Evolutionary conservation across 1,140 invertebrate species (phyloP), one percentile per base, ranked within the genome.

Genomic region (Meloidogyne exigua): DNA sequence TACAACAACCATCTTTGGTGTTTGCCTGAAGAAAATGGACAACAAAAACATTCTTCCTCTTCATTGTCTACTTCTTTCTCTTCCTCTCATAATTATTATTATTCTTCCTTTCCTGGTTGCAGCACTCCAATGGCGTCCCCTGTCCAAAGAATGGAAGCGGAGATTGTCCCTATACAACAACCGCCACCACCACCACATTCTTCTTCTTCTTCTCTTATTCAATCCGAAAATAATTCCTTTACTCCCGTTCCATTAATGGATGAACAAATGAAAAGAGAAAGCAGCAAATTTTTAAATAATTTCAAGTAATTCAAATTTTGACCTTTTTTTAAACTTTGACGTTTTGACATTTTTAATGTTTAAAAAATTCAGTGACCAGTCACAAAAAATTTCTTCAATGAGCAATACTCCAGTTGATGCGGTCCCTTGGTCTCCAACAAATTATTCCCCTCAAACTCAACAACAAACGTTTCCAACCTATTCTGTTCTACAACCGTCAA

Each of bases 11-110:
- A 18, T n/a, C 42, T 44, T 18, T 44, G 42, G 42, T 44, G 42
- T 44, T 57, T n/a, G 18, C 18, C 18, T 57, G 49, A 57, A n/a
- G 49, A 57, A 18, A 44, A 44, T n/a, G 49, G 9, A 57, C 49
- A 57, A 18, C 42, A 39, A 39, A 3, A 39, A 32, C 2, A 32
- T 32, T 32, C 11, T 57, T 57, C n/a, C 21, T n/a, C 49, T n/a
- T 57, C n/a, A n/a, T 57, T 57, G 49, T 57, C 49, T 57, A n/a
- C 18, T 57, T 57, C 49, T 57, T n/a, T 57, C n/a, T n/a, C 49
- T 57, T 57, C 49, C 49, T 57, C 49, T 57, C 49, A 57, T 57
- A 57, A 57, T 57, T 57, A 57, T 57, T 57, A 57, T 57, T 57
- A 57, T 57, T 57, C 49, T n/a, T 57, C 49, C 4, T n/a, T 57